phyloP scores from a whole-genome alignment of 1,140 invertebrate species.

The Venturia canescens region DNA sequence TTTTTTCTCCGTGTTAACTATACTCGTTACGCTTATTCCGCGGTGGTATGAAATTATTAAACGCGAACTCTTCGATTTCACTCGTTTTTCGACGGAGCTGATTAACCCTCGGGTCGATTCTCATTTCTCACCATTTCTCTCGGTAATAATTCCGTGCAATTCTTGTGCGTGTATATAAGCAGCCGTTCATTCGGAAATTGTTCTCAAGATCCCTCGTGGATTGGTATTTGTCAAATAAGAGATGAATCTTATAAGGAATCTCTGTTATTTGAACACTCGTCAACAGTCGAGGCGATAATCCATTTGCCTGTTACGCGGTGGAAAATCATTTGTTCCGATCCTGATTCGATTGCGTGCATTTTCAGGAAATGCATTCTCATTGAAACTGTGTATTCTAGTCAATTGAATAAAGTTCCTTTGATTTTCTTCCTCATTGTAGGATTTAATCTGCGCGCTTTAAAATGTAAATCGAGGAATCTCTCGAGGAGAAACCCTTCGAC shows the following conservation, averaged over 20 bases:
- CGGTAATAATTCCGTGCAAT: not conserved
- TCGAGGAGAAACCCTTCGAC: too few relatives aligned
- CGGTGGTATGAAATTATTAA: slow-evolving; percentile 12
- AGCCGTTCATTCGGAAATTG: not conserved
- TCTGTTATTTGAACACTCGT: too few relatives aligned
- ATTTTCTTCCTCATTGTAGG: not conserved
- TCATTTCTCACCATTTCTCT: not conserved
- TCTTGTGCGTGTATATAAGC: not conserved
- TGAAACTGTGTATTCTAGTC: not conserved
- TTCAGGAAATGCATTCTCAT: not conserved
- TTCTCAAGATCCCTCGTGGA: not conserved
- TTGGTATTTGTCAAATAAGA: not conserved
- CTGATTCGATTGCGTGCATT: not conserved
- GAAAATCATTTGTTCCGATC: not conserved
- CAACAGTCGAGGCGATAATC: too few relatives aligned
- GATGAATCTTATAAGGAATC: not conserved
- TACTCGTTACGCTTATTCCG: slow-evolving; percentile 32
- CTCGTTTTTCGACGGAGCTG: not conserved
- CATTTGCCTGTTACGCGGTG: not conserved
- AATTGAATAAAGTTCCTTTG: not conserved
- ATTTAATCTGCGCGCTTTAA: not conserved
- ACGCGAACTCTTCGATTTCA: slow-evolving; percentile 19
- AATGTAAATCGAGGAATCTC: too few relatives aligned
- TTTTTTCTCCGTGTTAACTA: slow-evolving; percentile 25
- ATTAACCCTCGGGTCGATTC: not conserved